phyloP scores from a whole-genome alignment of 2,888 invertebrate species.

The Tenodera sinensis region DNA sequence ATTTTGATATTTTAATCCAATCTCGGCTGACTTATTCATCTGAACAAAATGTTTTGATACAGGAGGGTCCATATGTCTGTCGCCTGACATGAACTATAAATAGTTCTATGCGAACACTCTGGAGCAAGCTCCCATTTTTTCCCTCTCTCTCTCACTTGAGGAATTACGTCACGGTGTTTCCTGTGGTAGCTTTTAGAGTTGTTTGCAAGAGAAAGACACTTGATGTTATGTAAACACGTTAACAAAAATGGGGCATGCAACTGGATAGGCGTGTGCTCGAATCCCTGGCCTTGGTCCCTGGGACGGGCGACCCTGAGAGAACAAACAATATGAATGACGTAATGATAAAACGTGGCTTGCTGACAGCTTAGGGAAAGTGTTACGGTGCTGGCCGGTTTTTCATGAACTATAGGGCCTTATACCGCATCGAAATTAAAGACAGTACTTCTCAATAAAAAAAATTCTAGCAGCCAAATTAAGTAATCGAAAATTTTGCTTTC shows the following conservation, averaged over 20 bases:
- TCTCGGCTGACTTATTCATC: too few relatives aligned
- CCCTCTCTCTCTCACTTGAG: neutral
- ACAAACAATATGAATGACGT: constrained; percentile 5
- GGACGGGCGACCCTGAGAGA: constrained; percentile 9
- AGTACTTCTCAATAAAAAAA: too few relatives aligned
- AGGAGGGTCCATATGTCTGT: too few relatives aligned
- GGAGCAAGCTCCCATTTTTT: neutral
- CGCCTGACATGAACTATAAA: neutral
- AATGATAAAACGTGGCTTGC: neutral
- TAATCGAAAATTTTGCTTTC: too few relatives aligned
- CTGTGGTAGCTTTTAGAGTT: neutral
- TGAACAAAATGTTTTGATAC: too few relatives aligned
- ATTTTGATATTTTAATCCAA: too few relatives aligned
- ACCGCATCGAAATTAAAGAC: too few relatives aligned
- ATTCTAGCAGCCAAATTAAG: too few relatives aligned
- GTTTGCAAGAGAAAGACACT: neutral
- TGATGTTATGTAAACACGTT: neutral
- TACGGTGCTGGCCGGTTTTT: neutral
- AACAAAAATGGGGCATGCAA: neutral
- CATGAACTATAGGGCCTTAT: too few relatives aligned
- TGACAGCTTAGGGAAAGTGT: neutral
- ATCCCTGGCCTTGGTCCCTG: neutral
- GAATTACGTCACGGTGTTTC: neutral
- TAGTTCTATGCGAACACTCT: neutral
- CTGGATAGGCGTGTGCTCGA: neutral